A percentile compares a stretch with the other conserved stretches of the same genome.
Evolutionary conservation across 2,113 vertebrate species (phyloP).

Genomic region (Pluvianellus socialis): DNA sequence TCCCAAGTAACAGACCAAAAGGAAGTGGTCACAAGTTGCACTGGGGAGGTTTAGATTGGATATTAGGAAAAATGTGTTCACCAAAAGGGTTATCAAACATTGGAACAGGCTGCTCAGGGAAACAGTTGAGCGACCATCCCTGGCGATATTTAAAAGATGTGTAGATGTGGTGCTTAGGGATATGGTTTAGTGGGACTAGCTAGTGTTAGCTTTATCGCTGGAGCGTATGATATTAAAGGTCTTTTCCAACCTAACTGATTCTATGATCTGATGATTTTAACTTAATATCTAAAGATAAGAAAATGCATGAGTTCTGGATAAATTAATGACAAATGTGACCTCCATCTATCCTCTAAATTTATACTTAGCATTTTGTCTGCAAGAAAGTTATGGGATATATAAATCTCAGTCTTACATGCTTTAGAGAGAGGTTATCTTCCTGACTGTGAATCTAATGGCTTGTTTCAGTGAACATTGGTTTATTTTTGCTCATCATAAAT

Average conservation of each 20-base stretch:
- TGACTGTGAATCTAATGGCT: background rate
- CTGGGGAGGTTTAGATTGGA: background rate
- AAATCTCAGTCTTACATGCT: background rate
- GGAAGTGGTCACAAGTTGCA: fast-evolving
- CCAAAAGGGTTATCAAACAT: fast-evolving
- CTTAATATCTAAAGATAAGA: background rate
- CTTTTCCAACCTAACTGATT: background rate
- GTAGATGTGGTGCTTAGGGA: background rate
- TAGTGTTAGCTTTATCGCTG: background rate
- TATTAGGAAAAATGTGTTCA: background rate
- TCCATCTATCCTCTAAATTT: background rate
- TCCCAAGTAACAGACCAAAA: background rate
- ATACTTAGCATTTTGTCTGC: background rate
- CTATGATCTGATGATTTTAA: background rate
- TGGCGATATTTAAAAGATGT: background rate
- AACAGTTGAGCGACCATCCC: background rate
- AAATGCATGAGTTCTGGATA: background rate
- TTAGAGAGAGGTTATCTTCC: background rate
- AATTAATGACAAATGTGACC: background rate
- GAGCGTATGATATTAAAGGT: background rate
- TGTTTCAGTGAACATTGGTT: background rate
- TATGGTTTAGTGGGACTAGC: background rate
- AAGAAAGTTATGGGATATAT: background rate
- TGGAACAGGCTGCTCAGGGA: background rate
- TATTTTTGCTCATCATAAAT: slow-evolving; percentile 20